Base-by-base conservation (phyloP, 2,888 invertebrate species). In the Tridacna gigas region DNA sequence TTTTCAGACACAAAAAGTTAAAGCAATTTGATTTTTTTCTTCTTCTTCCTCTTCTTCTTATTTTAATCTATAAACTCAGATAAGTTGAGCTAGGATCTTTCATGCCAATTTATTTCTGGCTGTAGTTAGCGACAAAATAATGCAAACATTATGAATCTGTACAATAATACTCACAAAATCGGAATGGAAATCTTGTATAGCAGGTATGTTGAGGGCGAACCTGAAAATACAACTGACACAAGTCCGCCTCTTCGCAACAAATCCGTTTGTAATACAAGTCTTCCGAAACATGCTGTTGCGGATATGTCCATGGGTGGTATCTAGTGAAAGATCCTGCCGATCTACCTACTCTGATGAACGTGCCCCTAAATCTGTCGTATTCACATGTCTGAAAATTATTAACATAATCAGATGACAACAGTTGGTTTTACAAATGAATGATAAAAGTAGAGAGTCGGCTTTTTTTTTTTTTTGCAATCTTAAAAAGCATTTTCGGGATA, bases 191-290 rank as follows among this genome's bases (percentile, higher is more conserved):
- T 26, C 47, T 12, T 22, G 22, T 51, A 51, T 51, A 71, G 25
- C 71, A 71, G 0, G 51, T 71, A 12, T 45, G 71, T 18, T 22
- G 51, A 25, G 71, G 71, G 25, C 71, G 48, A 25, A 71, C 71
- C 1, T 25, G 25, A 25, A 51, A 71, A n/a, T 71, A 71, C 13
- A 71, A 25, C 22, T 48, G 0, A 22, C 71, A 71, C 11, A 71
- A 51, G n/a, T 71, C 51, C 7, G 71, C 20, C 12, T 51, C 51
- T 13, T 51, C 71, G 25, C 71, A 71, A 25, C 71, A 71, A 12
- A 26, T 51, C 51, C n/a, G 18, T n/a, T 51, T 48, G 25, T 51
- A 71, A 51, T 51, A 71, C 13, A 25, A 25, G 26, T 71, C 51
- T 22, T 71, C 51, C 9, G 71, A 63, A 22, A 25, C 71, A 13